Base-by-base conservation (phyloP, 2,113 vertebrate species). In the Symphodus melops region DNA sequence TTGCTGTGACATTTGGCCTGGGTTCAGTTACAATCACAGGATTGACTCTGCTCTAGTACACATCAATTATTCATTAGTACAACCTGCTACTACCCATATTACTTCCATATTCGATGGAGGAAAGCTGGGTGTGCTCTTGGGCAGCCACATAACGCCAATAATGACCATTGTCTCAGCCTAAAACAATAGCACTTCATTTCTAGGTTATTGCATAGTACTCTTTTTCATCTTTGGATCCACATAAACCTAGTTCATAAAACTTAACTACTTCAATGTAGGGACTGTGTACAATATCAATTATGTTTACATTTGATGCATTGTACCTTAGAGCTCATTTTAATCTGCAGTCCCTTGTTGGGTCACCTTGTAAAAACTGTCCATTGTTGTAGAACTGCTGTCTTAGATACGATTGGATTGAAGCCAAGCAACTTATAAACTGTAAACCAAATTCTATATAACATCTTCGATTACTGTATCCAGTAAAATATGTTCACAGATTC, bases 1-100 rank as follows among this genome's bases (percentile, higher is more conserved):
- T 33, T 65, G 42, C 61, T 59, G 56, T 51, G 42, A 53, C 60
- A n/a, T 13, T 54, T 39, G 28, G 9, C 5, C 28, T 21, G 13
- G n/a, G n/a, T 53, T 37, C 55, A 72, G 36, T 62, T 60, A 60
- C 67, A 52, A 46, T 75, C 62, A 48, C 44, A 62, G 46, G 44
- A 56, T 66, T 55, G 19, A 69, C 51, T 41, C 21, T 37, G 71
- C 53, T 56, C 51, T 59, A 55, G 48, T 23, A 52, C 25, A 46
- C 51, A 39, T 79, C 52, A 11, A 59, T 62, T 58, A 77, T 83
- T 63, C 23, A 70, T 25, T 10, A 25, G 54, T 23, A 20, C 59
- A 64, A 60, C 53, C 21, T 71, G 25, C 46, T 58, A 9, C 48
- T n/a, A 36, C 46, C n/a, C 37, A 23, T 49, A 59, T 60, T 19